These are phyloP conservation scores for Pseudomugil gertrudae DNA, from an alignment of 2,797 vertebrate species.

Conservation along the genomic window DNA sequence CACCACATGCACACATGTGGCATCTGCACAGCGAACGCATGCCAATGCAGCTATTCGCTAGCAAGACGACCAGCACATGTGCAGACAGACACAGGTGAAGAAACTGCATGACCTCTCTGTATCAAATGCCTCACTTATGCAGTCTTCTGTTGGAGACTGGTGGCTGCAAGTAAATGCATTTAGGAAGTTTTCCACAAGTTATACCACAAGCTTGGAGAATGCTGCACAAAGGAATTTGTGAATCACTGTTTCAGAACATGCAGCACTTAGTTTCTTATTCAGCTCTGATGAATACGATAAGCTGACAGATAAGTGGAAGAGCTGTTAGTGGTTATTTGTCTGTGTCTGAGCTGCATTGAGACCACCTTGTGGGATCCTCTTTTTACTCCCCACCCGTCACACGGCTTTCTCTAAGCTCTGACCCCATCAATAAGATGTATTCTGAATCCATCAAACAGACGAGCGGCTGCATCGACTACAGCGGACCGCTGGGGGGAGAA, in stretches of 20 bases:
- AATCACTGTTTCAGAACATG: slow-evolving; percentile 40
- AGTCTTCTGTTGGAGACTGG: not conserved
- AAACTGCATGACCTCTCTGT: slow-evolving; percentile 8
- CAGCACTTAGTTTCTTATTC: slow-evolving; percentile 57
- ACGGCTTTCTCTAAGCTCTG: slow-evolving; percentile 83
- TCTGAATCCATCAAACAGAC: slow-evolving; percentile 84
- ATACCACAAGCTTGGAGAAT: slow-evolving; percentile 1
- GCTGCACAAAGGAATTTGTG: slow-evolving; percentile 8
- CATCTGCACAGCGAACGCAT: slow-evolving; percentile 47
- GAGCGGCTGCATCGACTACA: slow-evolving; percentile 78
- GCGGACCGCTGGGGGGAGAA: slow-evolving; percentile 76
- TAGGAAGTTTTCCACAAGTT: not conserved
- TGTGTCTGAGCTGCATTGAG: slow-evolving; percentile 55
- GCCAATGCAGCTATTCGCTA: slow-evolving; percentile 32
- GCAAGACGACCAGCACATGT: slow-evolving; percentile 31
- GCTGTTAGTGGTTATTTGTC: slow-evolving; percentile 69
- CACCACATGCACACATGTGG: slow-evolving; percentile 50
- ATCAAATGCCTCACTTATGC: slow-evolving; percentile 10
- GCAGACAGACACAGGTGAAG: slow-evolving; percentile 46
- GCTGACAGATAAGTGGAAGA: slow-evolving; percentile 81
- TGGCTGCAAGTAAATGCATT: not conserved
- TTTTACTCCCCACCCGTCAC: slow-evolving; percentile 71
- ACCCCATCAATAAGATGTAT: slow-evolving; percentile 87
- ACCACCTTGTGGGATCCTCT: slow-evolving; percentile 67
- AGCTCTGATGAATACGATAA: slow-evolving; percentile 72